phyloP scores from a whole-genome alignment of 2,113 vertebrate genomes.

The Archocentrus centrarchus region DNA sequence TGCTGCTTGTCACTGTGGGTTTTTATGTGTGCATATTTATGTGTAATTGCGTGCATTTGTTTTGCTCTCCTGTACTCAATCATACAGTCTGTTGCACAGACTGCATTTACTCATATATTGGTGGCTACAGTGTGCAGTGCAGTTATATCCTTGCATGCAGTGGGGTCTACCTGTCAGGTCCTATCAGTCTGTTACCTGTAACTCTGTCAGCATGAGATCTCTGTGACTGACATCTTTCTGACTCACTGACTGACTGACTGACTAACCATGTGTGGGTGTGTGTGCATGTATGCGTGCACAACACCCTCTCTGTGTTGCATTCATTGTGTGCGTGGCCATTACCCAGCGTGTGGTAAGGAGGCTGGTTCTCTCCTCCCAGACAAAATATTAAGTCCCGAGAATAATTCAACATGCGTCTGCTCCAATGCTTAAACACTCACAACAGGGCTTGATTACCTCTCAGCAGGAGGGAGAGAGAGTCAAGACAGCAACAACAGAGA shows the following conservation, averaged over 20 bases:
- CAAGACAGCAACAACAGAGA: slow-evolving; percentile 57
- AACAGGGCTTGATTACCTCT: slow-evolving; percentile 76
- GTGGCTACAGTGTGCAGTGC: background rate
- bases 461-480: slow-evolving; percentile 52
- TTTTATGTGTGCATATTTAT: background rate
- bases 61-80: background rate
- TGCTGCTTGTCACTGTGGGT: slow-evolving; percentile 8
- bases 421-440: slow-evolving; percentile 73
- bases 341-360: slow-evolving; percentile 46
- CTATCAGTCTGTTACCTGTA: slow-evolving; percentile 59
- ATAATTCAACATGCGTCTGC: slow-evolving; percentile 64
- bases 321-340: slow-evolving; percentile 19
- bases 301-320: background rate
- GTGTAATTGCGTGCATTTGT: slow-evolving; percentile 5
- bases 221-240: slow-evolving; percentile 53
- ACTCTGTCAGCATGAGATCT: slow-evolving; percentile 60
- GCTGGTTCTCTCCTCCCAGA: slow-evolving; percentile 41
- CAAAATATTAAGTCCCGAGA: slow-evolving; percentile 60
- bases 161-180: slow-evolving; percentile 46
- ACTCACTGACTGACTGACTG: slow-evolving; percentile 43
- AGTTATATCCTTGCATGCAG: slow-evolving; percentile 29
- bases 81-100: background rate
- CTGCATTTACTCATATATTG: background rate
- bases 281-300: background rate
- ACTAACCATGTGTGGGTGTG: slow-evolving; percentile 26